Base-by-base conservation (phyloP, 2,888 invertebrate species). In the Ophioninae sp. region DNA sequence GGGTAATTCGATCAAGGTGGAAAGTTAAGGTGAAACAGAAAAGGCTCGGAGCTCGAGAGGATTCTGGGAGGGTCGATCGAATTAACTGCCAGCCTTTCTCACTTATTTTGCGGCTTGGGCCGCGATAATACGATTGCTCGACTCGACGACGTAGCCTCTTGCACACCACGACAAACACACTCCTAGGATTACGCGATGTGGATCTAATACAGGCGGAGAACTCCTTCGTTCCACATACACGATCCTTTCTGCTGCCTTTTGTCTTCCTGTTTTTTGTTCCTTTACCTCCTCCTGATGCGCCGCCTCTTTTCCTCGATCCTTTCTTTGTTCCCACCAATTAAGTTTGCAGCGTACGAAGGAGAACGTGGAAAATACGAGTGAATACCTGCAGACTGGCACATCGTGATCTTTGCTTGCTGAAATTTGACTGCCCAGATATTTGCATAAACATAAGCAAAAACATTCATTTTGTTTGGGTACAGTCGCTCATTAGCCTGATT, bases 51-150 rank as follows among this genome's bases (percentile, higher is more conserved):
- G 80, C 70, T 68, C 57, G 81, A 70, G 57, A 68, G 68, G 72
- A 74, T 59, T 56, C 56, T 80, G 77, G 68, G 84, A 76, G 78
- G 83, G 76, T 76, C 80, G 73, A 81, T 90, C 88, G 85, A 89
- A 87, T 90, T 91, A 89, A 89, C 87, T 87, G 85, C 82, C 85
- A 81, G 84, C 86, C 88, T 88, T 89, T 90, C 91, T 90, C 89
- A 88, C 90, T 91, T 90, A 89, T 90, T 91, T 88, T 86, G 86
- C 85, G 87, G 89, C 83, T 86, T 23, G 79, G 30, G 78, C 67
- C 67, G 20, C 39, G 13, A 59, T 78, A 70, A 81, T 74, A 68
- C 77, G 78, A 85, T 85, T 85, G 59, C 75, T 65, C 68, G 79
- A 79, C 84, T 77, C 50, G 23, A 23, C 76, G 74, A 50, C 73